phyloP scores from a whole-genome alignment of 30 jellyfish, hydroid and myxozoan species.

The Cassiopea andromeda region DNA sequence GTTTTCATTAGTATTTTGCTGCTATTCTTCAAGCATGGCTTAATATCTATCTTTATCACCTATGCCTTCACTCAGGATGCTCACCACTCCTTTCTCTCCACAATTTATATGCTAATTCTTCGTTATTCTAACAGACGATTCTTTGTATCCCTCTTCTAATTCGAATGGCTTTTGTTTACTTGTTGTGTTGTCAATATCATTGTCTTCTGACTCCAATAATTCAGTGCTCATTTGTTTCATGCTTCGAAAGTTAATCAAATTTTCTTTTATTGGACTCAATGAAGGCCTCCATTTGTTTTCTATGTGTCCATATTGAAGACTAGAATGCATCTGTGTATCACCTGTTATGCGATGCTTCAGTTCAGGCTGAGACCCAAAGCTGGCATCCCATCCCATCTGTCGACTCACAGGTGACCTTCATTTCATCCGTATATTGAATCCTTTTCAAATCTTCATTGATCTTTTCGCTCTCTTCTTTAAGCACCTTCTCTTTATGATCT shows the following conservation, averaged over 20 bases:
- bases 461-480: constrained; percentile 4
- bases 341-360: too few species aligned
- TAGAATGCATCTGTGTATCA: too few species aligned
- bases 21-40: too few species aligned
- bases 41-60: too few species aligned
- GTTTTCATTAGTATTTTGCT: too few species aligned
- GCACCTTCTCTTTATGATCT: constrained; percentile 1
- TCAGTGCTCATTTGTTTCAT: background rate
- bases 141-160: background rate
- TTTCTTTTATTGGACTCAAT: background rate
- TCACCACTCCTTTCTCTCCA: too few species aligned
- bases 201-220: constrained; percentile 7
- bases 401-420: too few species aligned
- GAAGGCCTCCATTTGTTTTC: too few species aligned
- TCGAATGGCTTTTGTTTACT: background rate
- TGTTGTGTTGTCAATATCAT: background rate
- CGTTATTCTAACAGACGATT: background rate
- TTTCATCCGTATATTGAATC: background rate
- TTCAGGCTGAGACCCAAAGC: too few species aligned
- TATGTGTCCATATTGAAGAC: too few species aligned
- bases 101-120: background rate
- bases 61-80: too few species aligned
- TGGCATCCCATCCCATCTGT: too few species aligned
- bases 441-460: constrained; percentile 17
- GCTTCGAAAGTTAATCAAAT: background rate